Conservation (phyloP, 1,140 invertebrate genomes). For the Lordiphosa mommai region DNA sequence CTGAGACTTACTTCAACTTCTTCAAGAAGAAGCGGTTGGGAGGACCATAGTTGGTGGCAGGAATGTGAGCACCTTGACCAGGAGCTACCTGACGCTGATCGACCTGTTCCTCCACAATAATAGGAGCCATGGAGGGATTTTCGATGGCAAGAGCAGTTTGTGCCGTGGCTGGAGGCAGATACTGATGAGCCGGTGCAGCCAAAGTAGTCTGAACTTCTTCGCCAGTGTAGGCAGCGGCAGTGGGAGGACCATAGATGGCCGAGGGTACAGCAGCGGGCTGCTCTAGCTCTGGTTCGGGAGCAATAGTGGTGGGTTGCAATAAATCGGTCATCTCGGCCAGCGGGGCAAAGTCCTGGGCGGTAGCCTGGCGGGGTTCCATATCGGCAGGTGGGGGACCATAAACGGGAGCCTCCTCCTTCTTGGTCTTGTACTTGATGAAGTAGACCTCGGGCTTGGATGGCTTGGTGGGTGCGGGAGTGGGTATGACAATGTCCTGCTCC, state of each 20-base stretch:
- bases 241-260: slow-evolving; percentile 56
- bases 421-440: slow-evolving; percentile 94
- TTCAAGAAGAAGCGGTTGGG: slow-evolving; percentile 71
- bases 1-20: slow-evolving; percentile 55
- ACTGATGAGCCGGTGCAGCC: slow-evolving; percentile 59
- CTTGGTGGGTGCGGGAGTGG: slow-evolving; percentile 87
- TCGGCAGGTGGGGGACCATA: slow-evolving; percentile 80
- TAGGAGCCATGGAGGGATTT: slow-evolving; percentile 59
- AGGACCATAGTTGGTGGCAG: slow-evolving; percentile 64
- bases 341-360: slow-evolving; percentile 51
- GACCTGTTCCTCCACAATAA: slow-evolving; percentile 58
- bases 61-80: slow-evolving; percentile 36
- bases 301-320: slow-evolving; percentile 51
- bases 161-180: slow-evolving; percentile 60
- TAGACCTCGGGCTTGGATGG: slow-evolving; percentile 91
- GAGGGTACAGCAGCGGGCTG: slow-evolving; percentile 51
- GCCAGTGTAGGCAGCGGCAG: slow-evolving; percentile 49
- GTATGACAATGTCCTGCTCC: slow-evolving; percentile 87
- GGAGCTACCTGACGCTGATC: slow-evolving; percentile 43
- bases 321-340: slow-evolving; percentile 48
- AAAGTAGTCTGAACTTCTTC: slow-evolving; percentile 66
- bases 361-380: slow-evolving; percentile 61
- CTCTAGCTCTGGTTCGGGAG: slow-evolving; percentile 56
- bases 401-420: slow-evolving; percentile 76
- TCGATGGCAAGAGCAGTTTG: slow-evolving; percentile 41